Evolutionary conservation across 53 echinoderm and acorn worm genomes (phyloP), one percentile per base, ranked within the genome.

Genomic region (Astropecten irregularis): DNA sequence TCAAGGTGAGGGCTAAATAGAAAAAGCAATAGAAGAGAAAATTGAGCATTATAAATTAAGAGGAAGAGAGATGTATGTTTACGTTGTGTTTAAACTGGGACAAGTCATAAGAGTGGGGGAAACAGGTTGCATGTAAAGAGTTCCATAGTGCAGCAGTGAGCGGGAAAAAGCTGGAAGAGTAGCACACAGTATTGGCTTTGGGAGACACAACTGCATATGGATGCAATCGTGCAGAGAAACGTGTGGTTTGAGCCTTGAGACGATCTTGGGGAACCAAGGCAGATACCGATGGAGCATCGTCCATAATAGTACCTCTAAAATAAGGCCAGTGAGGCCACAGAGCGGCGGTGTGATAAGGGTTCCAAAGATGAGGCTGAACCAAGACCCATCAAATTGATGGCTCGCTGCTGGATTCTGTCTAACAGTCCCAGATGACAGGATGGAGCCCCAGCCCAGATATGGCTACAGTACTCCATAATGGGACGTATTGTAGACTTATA

Each of bases 401-500:
- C 27, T 20, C 31, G 26, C 28, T 44, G 46, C 69, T 69, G 69
- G 11, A 44, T 46, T 42, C 48, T 26, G 27, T 69, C 69, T 7
- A 69, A 8, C 46, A 47, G 69, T 27, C 46, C 35, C 69, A 47
- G 23, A 69, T 25, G 25, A 9, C 69, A 69, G 26, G 46, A 36
- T 48, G 49, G 69, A 69, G 42, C 48, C n/a, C 69, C 69, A 69
- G 49, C 69, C 49, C 35, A 47, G 2, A 42, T 16, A 69, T 69
- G 69, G 26, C 48, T 20, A 23, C 46, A 47, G 27, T 47, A 69
- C 22, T 69, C 69, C 69, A 69, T 69, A 29, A 47, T 44, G 42
- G 68, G 68, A 44, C 22, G 44, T 42, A 68, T 68, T 68, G 68
- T 68, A 35, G 44, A 68, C 68, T 68, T 68, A 23, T 68, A 68